Base-by-base conservation (phyloP, 2,113 vertebrate species). In the Anolis carolinensis region DNA sequence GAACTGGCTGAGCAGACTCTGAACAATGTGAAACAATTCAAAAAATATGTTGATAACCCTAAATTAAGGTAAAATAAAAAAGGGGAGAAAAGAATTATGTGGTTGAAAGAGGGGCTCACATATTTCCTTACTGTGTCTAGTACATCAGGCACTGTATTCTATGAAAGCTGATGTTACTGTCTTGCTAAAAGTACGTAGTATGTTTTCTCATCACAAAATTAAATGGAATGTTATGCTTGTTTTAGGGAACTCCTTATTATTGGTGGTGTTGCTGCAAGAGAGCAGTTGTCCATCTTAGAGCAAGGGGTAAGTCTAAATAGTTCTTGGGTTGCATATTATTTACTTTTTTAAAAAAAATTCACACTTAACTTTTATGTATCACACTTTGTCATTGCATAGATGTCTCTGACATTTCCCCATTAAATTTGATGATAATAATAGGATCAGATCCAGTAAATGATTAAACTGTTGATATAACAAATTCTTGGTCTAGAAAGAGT, bases 1-100 rank as follows among this genome's bases (percentile, higher is more conserved):
- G 98, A 99, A 88, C 85, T 99, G 76, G 99, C 98, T 5, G 99
- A 99, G 79, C 99, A 99, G 89, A 99, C 99, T 10, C 95, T 99
- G 88, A 99, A 98, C 95, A 97, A 97, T 0, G 96, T 99, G 81
- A 99, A 97, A 86, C 97, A 99, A 82, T 99, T 98, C 91, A 98
- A 97, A 94, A 99, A 98, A 97, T 97, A 97, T 0, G 95, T 99
- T 1, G 97, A 98, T 32, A 97, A 98, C 88, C 99, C 98, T 59
- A 99, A 99, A 91, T 95, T 99, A 89, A 98, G 98, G 99, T 99
- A 94, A 84, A 1, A 1, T 1, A 50, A 50, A 76, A 44, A n/a
- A 11, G 16, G 23, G n/a, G 11, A 4, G 13, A 27, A 13, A 11
- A 16, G 48, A 82, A 52, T 55, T 14, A 13, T 1, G 21, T 18